These are phyloP conservation scores for Ostrea edulis DNA, from an alignment of 1,140 invertebrate genomes.

Conservation along the genomic window DNA sequence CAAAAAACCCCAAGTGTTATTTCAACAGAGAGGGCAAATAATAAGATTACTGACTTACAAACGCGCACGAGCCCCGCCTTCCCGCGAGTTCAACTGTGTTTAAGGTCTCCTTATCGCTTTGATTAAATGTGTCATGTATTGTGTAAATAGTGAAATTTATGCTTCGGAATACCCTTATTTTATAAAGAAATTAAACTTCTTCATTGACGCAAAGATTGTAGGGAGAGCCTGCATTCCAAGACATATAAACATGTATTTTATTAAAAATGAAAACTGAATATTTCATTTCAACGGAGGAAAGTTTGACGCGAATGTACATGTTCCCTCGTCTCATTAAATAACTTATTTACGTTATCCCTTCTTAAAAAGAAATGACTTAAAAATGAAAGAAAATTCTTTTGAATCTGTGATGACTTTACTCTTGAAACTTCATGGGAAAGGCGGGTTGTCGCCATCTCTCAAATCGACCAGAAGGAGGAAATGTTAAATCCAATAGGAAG, in stretches of 20 bases:
- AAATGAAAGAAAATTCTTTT: constrained; percentile 29
- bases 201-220: neutral
- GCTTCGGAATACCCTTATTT: neutral
- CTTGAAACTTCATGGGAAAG: constrained; percentile 24
- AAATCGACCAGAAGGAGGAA: constrained; percentile 16
- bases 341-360: constrained; percentile 11
- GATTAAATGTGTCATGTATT: constrained; percentile 28
- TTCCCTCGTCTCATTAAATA: neutral
- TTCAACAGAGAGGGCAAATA: constrained; percentile 31
- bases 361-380: neutral
- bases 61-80: constrained; percentile 1
- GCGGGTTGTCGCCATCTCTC: constrained; percentile 3
- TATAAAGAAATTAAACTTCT: constrained; percentile 30
- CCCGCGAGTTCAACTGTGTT: neutral
- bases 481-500: neutral
- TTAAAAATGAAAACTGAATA: constrained; percentile 14
- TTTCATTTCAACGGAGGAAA: neutral
- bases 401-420: constrained; percentile 10
- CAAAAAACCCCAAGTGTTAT: constrained; percentile 27
- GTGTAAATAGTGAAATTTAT: constrained; percentile 26
- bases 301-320: neutral
- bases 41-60: constrained; percentile 23
- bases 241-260: constrained; percentile 27
- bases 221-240: constrained; percentile 1
- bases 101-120: neutral